These are phyloP conservation scores for Zoanthus gigantus DNA, from an alignment of 92 coral and sea anemone species.

Conservation along the genomic window DNA sequence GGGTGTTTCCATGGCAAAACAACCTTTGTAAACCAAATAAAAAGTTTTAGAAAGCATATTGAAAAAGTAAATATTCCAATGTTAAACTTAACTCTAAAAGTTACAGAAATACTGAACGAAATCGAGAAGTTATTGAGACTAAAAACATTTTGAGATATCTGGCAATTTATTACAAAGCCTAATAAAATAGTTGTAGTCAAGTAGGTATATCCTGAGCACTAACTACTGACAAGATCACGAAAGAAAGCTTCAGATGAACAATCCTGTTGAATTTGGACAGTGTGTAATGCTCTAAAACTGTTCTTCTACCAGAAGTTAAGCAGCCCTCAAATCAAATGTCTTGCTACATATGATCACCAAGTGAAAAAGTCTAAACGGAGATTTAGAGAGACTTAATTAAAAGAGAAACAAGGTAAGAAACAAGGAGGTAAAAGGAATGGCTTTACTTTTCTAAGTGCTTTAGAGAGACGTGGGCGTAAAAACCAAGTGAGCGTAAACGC, in stretches of 20 bases:
- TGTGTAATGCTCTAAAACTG: neutral
- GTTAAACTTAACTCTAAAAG: neutral
- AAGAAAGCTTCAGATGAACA: slow-evolving; percentile 41
- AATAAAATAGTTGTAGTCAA: slow-evolving; percentile 13
- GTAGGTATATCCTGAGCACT: slow-evolving; percentile 15
- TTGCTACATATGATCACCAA: neutral
- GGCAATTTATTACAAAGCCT: slow-evolving; percentile 2
- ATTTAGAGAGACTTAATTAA: neutral
- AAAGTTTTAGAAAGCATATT: neutral
- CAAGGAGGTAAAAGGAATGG: slow-evolving; percentile 26
- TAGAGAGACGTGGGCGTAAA: slow-evolving; percentile 43
- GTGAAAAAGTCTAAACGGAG: neutral
- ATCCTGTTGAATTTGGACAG: neutral
- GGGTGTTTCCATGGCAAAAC: slow-evolving; percentile 37
- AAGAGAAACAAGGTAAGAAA: neutral
- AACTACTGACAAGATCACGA: slow-evolving; percentile 57
- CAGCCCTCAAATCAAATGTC: neutral
- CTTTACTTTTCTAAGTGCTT: slow-evolving; percentile 4
- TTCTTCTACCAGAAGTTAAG: neutral
- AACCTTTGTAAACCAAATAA: neutral
- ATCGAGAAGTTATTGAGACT: neutral
- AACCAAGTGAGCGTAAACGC: slow-evolving; percentile 52
- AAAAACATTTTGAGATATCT: slow-evolving; percentile 14
- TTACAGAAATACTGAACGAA: neutral
- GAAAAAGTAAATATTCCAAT: neutral